These are phyloP conservation scores for Daubentonia madagascariensis DNA, from an alignment of 2,113 vertebrate species.

Conservation along the genomic window DNA sequence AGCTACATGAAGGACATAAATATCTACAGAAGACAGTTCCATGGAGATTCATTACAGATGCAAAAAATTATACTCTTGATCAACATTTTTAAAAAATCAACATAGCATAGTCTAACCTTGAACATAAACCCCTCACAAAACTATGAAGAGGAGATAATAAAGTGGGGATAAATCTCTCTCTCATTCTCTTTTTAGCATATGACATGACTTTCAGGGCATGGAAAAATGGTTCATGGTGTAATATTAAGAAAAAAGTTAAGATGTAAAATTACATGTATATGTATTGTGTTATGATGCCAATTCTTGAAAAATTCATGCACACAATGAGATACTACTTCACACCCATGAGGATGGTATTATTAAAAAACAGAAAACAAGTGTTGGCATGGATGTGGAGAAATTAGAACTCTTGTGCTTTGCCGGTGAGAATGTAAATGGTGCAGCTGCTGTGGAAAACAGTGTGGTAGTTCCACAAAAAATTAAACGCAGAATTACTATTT, in stretches of 20 bases:
- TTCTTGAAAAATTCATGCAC: background rate
- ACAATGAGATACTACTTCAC: background rate
- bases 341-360: background rate
- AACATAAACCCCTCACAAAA: background rate
- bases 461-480: background rate
- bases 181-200: background rate
- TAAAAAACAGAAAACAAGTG: background rate
- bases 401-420: rapidly evolving
- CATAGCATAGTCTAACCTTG: background rate
- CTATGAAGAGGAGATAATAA: background rate
- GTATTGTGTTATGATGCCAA: background rate
- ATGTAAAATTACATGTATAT: background rate
- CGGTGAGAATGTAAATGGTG: background rate
- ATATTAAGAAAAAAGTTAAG: background rate
- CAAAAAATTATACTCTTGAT: background rate
- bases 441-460: background rate
- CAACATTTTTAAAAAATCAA: background rate
- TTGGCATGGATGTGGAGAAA: background rate
- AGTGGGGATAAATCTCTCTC: background rate
- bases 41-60: background rate
- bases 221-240: background rate
- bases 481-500: background rate
- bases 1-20: background rate
- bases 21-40: background rate
- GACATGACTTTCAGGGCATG: background rate